phyloP scores from a whole-genome alignment of 2,797 vertebrate genomes.

The Hypotaenidia philippensis region DNA sequence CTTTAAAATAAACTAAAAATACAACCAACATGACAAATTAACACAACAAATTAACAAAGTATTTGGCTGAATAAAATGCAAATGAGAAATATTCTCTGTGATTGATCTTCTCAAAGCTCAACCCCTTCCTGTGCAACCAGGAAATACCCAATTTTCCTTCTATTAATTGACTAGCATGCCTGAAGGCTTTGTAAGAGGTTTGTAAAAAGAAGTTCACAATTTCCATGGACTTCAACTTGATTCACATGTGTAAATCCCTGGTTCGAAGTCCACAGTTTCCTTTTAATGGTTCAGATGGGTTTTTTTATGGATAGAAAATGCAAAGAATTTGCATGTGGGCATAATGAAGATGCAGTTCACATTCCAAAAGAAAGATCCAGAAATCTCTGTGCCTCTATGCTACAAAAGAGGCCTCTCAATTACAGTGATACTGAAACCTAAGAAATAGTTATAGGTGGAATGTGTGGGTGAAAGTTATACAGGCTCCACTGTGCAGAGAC shows the following conservation, averaged over 20 bases:
- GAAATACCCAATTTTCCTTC: background rate
- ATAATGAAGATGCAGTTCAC: background rate
- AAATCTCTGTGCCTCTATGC: background rate
- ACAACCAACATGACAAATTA: background rate
- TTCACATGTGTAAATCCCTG: background rate
- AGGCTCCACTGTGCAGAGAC: background rate
- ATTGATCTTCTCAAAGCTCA: background rate
- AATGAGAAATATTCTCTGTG: background rate
- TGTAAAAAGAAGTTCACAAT: background rate
- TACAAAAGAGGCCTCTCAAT: background rate
- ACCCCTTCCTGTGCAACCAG: background rate
- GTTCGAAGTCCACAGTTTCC: background rate
- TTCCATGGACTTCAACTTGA: background rate
- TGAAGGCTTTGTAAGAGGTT: background rate
- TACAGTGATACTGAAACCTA: background rate
- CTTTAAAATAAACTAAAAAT: background rate
- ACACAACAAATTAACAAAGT: background rate
- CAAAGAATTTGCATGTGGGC: background rate
- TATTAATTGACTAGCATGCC: background rate
- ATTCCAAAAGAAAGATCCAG: background rate
- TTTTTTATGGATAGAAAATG: background rate
- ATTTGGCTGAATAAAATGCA: background rate
- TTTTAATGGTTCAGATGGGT: background rate
- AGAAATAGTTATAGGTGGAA: background rate
- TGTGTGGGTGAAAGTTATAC: background rate